These are phyloP conservation scores for Sylvicapra grimmia DNA, from an alignment of 2,113 vertebrate genomes.

Conservation along the genomic window DNA sequence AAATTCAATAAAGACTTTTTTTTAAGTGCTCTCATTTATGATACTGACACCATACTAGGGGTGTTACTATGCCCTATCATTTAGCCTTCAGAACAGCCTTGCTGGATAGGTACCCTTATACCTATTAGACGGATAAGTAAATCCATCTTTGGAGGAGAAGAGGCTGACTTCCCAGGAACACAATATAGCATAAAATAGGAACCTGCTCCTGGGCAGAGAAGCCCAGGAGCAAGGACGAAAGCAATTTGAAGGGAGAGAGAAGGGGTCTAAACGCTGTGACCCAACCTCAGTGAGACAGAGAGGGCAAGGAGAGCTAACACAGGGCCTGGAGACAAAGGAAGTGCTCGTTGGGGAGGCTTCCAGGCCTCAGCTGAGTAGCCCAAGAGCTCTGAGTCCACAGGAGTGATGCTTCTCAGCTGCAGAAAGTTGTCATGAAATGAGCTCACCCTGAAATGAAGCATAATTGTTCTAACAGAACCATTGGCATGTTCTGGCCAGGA, in stretches of 20 bases:
- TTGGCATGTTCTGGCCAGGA: not conserved
- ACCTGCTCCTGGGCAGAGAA: not conserved
- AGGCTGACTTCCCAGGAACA: not conserved
- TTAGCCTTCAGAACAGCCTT: not conserved
- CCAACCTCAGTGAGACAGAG: not conserved
- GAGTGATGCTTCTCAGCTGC: not conserved
- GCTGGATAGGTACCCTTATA: no score
- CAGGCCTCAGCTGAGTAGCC: not conserved
- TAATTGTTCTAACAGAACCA: not conserved
- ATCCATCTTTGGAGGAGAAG: not conserved
- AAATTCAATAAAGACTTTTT: not conserved
- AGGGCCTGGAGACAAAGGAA: not conserved
- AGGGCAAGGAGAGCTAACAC: not conserved
- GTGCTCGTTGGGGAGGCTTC: not conserved
- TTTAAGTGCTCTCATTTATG: not conserved
- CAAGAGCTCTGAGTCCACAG: not conserved
- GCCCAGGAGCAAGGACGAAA: not conserved
- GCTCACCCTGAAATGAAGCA: not conserved
- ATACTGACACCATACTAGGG: rapidly evolving
- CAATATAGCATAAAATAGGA: not conserved
- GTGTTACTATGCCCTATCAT: not conserved
- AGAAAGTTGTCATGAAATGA: not conserved
- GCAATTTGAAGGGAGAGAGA: not conserved
- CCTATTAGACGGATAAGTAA: not conserved
- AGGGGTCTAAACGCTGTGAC: not conserved